These are phyloP conservation scores for Ridgeia piscesae DNA, from an alignment of 1,140 invertebrate species.

Conservation along the genomic window DNA sequence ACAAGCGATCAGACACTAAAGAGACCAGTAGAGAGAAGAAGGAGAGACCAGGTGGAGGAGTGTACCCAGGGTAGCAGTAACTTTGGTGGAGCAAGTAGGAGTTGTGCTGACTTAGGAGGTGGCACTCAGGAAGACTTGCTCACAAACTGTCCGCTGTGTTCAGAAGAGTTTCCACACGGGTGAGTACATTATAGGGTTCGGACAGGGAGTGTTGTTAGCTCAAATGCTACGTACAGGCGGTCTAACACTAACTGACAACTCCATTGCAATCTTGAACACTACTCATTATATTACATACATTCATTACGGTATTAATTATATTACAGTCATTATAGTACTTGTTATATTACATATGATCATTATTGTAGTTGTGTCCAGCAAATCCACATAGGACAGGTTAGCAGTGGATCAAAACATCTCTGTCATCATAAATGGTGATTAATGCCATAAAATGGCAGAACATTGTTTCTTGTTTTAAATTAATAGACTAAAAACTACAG, in stretches of 20 bases:
- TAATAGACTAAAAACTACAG: no score
- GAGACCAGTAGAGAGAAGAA: background rate
- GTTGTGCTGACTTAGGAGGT: background rate
- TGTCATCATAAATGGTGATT: no score
- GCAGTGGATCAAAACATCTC: no score
- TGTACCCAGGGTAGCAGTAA: background rate
- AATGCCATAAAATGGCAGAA: background rate
- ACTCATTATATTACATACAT: no score
- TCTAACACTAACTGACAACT: background rate
- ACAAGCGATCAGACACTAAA: background rate
- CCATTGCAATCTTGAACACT: no score
- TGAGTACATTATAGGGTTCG: background rate
- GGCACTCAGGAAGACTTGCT: background rate
- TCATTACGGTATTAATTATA: no score
- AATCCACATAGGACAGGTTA: no score
- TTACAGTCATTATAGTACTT: no score
- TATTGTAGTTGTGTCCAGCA: no score
- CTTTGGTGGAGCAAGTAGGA: background rate
- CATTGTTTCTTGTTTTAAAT: background rate
- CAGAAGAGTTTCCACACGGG: background rate
- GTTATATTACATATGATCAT: no score
- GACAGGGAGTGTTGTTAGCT: background rate
- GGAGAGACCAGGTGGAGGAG: background rate
- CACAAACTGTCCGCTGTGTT: background rate
- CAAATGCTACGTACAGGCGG: background rate